Evolutionary conservation across 2,888 invertebrate genomes (phyloP).

Genomic region (Diadegma fenestrale): DNA sequence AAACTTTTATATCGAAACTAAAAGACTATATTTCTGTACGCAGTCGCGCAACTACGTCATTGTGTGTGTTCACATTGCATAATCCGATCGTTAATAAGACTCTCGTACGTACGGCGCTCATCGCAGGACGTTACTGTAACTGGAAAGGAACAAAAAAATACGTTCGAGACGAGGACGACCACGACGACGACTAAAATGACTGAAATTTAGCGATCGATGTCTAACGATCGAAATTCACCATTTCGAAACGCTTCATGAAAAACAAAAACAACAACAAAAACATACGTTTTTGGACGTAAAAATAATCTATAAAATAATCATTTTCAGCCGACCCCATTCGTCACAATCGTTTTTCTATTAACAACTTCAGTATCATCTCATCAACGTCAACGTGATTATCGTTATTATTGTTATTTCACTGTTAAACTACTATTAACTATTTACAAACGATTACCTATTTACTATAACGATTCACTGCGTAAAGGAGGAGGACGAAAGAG

Average conservation of each 20-base stretch:
- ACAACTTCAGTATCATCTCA: slow-evolving; percentile 16
- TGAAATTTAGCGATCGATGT: slow-evolving; percentile 60
- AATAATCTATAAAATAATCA: slow-evolving; percentile 23
- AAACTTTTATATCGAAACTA: slow-evolving; percentile 85
- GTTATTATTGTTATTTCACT: slow-evolving; percentile 65
- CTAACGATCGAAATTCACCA: slow-evolving; percentile 56
- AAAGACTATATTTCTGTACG: slow-evolving; percentile 85
- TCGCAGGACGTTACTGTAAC: slow-evolving; percentile 77
- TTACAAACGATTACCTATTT: slow-evolving; percentile 50
- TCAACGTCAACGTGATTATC: slow-evolving; percentile 52
- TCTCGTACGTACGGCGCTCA: slow-evolving; percentile 83
- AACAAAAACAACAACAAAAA: slow-evolving; percentile 8
- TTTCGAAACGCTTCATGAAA: slow-evolving; percentile 22
- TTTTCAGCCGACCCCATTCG: slow-evolving; percentile 14
- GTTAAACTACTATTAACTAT: slow-evolving; percentile 60
- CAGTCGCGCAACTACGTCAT: slow-evolving; percentile 84
- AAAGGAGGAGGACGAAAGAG: not conserved
- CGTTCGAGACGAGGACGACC: slow-evolving; percentile 48
- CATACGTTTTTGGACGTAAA: slow-evolving; percentile 22
- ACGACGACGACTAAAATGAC: slow-evolving; percentile 57
- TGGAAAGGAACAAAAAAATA: slow-evolving; percentile 39
- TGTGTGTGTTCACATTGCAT: slow-evolving; percentile 85
- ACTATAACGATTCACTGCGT: slow-evolving; percentile 6
- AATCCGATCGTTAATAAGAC: slow-evolving; percentile 84
- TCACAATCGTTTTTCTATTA: slow-evolving; percentile 54